Percentiles rank a stretch among this genome's conserved stretches.
Conservation (phyloP, 2,888 invertebrate species). For the Maniola hyperantus region DNA sequence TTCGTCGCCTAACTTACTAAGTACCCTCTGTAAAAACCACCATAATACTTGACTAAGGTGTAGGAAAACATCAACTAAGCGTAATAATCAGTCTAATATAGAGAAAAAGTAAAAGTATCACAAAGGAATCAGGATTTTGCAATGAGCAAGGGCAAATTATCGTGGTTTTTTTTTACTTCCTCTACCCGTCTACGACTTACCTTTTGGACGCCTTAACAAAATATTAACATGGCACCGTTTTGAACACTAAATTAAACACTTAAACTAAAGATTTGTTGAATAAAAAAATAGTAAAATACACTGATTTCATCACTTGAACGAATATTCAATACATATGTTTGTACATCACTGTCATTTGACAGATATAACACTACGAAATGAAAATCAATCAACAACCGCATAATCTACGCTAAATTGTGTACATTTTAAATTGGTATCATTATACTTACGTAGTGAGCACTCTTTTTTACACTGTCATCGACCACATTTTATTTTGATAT, state of each 20-base stretch:
- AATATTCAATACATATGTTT: conserved; percentile 43
- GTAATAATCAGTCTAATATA: conserved; percentile 44
- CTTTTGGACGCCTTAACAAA: conserved; percentile 52
- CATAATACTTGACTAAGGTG: conserved; percentile 48
- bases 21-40: conserved; percentile 44
- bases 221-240: conserved; percentile 63
- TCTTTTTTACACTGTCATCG: conserved; percentile 77
- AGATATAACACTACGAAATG: conserved; percentile 56
- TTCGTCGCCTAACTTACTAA: conserved; percentile 45
- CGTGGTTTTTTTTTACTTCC: conserved; percentile 63
- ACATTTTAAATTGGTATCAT: conserved; percentile 54
- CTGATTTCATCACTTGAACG: conserved; percentile 58
- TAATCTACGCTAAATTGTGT: conserved; percentile 37
- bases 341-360: conserved; percentile 48
- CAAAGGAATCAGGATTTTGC: conserved; percentile 76
- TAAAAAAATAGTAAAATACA: conserved; percentile 65
- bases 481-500: conserved; percentile 73
- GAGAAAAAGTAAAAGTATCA: conserved; percentile 77
- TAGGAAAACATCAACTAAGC: conserved; percentile 52
- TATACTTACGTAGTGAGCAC: conserved; percentile 75
- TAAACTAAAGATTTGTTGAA: conserved; percentile 59
- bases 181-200: conserved; percentile 45
- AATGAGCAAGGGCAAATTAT: conserved; percentile 73
- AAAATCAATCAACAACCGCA: conserved; percentile 37
- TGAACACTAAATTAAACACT: conserved; percentile 58